phyloP scores from a whole-genome alignment of 1,140 invertebrate species.

The Sinonovacula constricta region DNA sequence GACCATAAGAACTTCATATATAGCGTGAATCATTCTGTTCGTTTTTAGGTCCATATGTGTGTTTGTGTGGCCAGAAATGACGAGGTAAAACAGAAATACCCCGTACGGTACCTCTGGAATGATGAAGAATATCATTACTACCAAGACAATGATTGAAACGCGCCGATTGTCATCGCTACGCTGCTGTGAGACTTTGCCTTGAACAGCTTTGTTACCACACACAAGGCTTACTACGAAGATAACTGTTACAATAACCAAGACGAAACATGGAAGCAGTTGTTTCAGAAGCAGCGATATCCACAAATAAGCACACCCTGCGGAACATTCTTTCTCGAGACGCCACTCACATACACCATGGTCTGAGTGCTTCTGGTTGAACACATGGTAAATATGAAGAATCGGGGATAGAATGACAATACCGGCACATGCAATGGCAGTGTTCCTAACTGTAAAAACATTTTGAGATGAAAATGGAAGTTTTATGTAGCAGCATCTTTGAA shows the following conservation, averaged over 20 bases:
- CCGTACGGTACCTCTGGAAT: slow-evolving; percentile 45
- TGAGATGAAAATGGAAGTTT: slow-evolving; percentile 5
- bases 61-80: not conserved
- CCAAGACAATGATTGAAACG: slow-evolving; percentile 33
- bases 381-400: slow-evolving; percentile 26
- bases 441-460: not conserved
- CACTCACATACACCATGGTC: slow-evolving; percentile 24
- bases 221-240: slow-evolving; percentile 16
- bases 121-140: slow-evolving; percentile 33
- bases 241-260: slow-evolving; percentile 5
- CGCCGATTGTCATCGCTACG: slow-evolving; percentile 14
- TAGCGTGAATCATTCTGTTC: slow-evolving; percentile 11
- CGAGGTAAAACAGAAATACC: slow-evolving; percentile 9
- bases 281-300: slow-evolving; percentile 25
- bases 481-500: slow-evolving; percentile 25
- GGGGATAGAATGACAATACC: slow-evolving; percentile 1
- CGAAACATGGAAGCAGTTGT: slow-evolving; percentile 19
- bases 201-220: not conserved
- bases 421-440: not conserved
- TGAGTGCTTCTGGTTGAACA: not conserved
- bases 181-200: slow-evolving; percentile 5
- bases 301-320: slow-evolving; percentile 7
- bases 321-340: not conserved
- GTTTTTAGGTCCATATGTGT: not conserved
- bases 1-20: slow-evolving; percentile 36